Base-by-base conservation (phyloP, 2,797 vertebrate genomes). In the Lagocephalus sceleratus region DNA sequence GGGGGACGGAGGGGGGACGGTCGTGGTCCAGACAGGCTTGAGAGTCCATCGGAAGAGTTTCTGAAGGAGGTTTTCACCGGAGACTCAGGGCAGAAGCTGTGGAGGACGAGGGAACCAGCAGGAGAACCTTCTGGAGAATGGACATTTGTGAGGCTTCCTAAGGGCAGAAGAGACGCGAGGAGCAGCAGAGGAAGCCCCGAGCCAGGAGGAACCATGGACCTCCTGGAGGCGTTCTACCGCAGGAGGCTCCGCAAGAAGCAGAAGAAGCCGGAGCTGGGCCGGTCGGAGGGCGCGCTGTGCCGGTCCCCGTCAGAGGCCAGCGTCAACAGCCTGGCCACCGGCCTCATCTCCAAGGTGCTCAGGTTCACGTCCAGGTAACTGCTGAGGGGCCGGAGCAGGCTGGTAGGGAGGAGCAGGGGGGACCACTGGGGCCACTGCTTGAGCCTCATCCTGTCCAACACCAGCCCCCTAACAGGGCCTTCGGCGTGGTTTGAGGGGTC, bases 361-460 rank as follows among this genome's bases (percentile, higher is more conserved):
- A 73, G 90, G 54, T 88, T 91, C 71, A 86, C 87, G n/a, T 44
- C 77, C 78, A 89, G 89, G 88, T 91, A 90, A 85, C 68, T 17
- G 48, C 16, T 25, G 11, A 12, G 38, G 11, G 16, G 38, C 16
- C 38, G n/a, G n/a, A n/a, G n/a, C n/a, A n/a, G n/a, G n/a, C n/a
- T n/a, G n/a, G n/a, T n/a, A n/a, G n/a, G n/a, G n/a, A n/a, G n/a
- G n/a, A n/a, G n/a, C n/a, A n/a, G n/a, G n/a, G n/a, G n/a, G n/a
- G n/a, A n/a, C n/a, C n/a, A n/a, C n/a, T n/a, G n/a, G n/a, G n/a
- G n/a, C n/a, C n/a, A n/a, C n/a, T n/a, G n/a, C n/a, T n/a, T n/a
- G n/a, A n/a, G n/a, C n/a, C n/a, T n/a, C n/a, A n/a, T n/a, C n/a
- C n/a, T n/a, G n/a, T n/a, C n/a, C n/a, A n/a, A n/a, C n/a, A n/a